Base-by-base conservation (phyloP, 92 coral and sea anemone genomes). In the Ricordea florida region DNA sequence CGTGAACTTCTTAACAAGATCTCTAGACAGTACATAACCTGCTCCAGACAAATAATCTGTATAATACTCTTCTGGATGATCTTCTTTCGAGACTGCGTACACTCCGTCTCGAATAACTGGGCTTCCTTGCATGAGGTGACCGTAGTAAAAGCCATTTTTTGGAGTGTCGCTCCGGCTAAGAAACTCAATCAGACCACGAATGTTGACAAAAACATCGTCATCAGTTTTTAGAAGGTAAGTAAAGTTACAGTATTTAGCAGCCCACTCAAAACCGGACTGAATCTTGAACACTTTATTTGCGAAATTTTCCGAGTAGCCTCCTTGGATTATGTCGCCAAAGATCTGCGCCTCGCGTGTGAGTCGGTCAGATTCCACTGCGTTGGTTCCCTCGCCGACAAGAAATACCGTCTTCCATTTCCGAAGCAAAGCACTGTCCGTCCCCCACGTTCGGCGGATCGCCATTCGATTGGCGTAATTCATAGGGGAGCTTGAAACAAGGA, bases 261-360 rank as follows among this genome's bases (percentile, higher is more conserved):
- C 77, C 77, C 77, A 70, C 60, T 70, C 77, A 20, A 70, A 70
- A 23, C 77, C 77, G 64, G 56, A 52, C 23, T 70, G 64, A n/a
- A 70, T 27, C 77, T 70, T 70, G 11, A 53, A 53, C 5, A 66
- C 56, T 28, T 55, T 63, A 17, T 70, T 70, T 66, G 64, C 53
- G 52, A 52, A 70, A 23, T 70, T 32, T 57, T 70, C 77, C 0
- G 26, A 38, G 14, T 70, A 70, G 30, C 41, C 42, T 2, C 52
- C 77, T 1, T 66, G 77, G n/a, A 70, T 53, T 20, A 70, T 27
- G 44, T 70, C 77, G 25, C 66, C 66, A 38, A 52, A 70, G 26
- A 34, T 16, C 10, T 50, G 53, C 9, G 26, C 66, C 24, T 70
- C 77, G 1, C 4, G 17, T 46, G 29, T 10, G 20, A 65, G 53